Percentiles rank a stretch among this genome's conserved stretches.
phyloP scores from a whole-genome alignment of 2,113 vertebrate genomes.

The Nothocercus nigrocapillus region DNA sequence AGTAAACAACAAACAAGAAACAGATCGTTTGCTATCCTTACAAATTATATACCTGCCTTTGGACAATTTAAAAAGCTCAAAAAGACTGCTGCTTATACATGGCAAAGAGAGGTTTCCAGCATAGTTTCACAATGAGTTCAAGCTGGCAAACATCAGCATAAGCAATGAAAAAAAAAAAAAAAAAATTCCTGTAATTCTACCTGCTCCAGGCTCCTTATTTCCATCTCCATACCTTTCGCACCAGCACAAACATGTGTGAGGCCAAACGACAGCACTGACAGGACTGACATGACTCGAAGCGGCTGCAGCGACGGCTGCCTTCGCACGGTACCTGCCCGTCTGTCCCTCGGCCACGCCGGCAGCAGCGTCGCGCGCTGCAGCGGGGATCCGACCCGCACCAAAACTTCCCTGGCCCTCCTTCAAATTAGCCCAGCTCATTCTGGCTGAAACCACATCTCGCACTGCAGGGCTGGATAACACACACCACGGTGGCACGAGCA shows the following conservation, averaged over 20 bases:
- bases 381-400: not conserved
- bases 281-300: not conserved
- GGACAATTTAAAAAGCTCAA: not conserved
- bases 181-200: not conserved
- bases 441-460: not conserved
- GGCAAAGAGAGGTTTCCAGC: not conserved
- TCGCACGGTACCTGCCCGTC: rapidly evolving
- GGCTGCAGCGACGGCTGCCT: not conserved
- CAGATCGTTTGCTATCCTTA: not conserved
- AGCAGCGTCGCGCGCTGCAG: not conserved
- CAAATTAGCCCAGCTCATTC: rapidly evolving
- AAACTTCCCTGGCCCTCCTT: rapidly evolving
- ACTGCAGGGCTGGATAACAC: rapidly evolving
- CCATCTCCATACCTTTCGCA: not conserved
- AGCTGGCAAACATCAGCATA: not conserved
- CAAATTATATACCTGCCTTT: not conserved
- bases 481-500: rapidly evolving
- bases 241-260: not conserved
- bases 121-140: not conserved
- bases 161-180: not conserved
- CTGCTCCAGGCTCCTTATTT: not conserved
- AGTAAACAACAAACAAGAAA: not conserved
- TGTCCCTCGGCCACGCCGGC: not conserved
- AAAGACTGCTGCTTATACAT: not conserved
- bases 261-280: not conserved